These are phyloP conservation scores for Aleiodes alternator DNA, from an alignment of 2,888 invertebrate genomes.

Conservation along the genomic window DNA sequence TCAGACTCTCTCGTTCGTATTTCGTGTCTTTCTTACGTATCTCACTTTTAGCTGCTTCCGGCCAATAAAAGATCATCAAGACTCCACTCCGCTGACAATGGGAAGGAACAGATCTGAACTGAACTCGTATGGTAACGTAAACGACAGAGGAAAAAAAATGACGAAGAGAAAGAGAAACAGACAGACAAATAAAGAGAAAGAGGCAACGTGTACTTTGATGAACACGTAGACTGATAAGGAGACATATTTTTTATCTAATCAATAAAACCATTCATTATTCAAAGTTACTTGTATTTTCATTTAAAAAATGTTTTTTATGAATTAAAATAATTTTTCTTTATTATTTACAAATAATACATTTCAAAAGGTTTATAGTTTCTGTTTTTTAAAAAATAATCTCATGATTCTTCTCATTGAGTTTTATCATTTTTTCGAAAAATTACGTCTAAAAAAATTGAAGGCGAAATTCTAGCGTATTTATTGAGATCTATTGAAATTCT, in stretches of 20 bases:
- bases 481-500: no score
- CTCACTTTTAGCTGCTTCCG: slow-evolving; percentile 45
- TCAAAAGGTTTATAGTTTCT: neutral
- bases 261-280: neutral
- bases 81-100: slow-evolving; percentile 41
- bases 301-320: neutral
- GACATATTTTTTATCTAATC: slow-evolving; percentile 17
- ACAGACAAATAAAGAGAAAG: slow-evolving; percentile 28
- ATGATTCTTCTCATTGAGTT: neutral
- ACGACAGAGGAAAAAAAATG: slow-evolving; percentile 17
- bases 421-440: no score
- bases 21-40: slow-evolving; percentile 38
- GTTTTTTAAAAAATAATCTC: neutral
- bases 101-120: neutral
- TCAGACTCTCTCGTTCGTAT: neutral
- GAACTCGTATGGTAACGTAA: slow-evolving; percentile 18
- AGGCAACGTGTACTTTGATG: slow-evolving; percentile 10
- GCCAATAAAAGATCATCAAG: slow-evolving; percentile 51
- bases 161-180: slow-evolving; percentile 37
- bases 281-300: neutral
- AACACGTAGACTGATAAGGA: slow-evolving; percentile 9
- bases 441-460: no score
- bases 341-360: slow-evolving; percentile 26
- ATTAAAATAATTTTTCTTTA: neutral
- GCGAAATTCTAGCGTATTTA: no score